phyloP scores from a whole-genome alignment of 2,113 vertebrate species.

The Ictidomys tridecemlineatus region DNA sequence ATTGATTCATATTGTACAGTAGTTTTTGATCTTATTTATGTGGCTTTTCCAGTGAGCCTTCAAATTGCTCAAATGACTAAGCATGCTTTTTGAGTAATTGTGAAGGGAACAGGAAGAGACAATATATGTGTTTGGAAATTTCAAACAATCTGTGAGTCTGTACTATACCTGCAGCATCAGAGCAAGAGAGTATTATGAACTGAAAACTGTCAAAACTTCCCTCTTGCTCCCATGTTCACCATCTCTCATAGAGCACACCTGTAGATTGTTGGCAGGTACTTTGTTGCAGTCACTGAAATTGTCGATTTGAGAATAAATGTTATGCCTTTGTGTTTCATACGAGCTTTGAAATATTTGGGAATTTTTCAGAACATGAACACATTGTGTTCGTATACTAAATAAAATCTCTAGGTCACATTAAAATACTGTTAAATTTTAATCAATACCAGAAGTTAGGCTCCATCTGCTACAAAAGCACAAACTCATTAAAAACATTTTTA shows the following conservation, averaged over 20 bases:
- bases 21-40: slow-evolving; percentile 8
- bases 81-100: not conserved
- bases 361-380: slow-evolving; percentile 25
- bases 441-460: slow-evolving; percentile 44
- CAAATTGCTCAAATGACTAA: not conserved
- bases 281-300: not conserved
- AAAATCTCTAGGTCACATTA: not conserved
- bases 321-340: slow-evolving; percentile 36
- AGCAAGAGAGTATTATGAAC: not conserved
- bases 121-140: not conserved
- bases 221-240: not conserved
- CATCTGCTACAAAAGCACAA: slow-evolving; percentile 33
- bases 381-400: slow-evolving; percentile 28
- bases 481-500: slow-evolving; percentile 48
- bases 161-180: not conserved
- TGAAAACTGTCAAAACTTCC: not conserved
- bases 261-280: not conserved
- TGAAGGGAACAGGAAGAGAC: not conserved
- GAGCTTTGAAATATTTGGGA: not conserved
- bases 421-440: slow-evolving; percentile 56
- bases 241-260: not conserved
- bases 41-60: slow-evolving; percentile 32
- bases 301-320: not conserved
- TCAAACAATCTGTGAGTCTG: not conserved
- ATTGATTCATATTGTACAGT: not conserved